These are phyloP conservation scores for Xiphorhynchus elegans DNA, from an alignment of 2,113 vertebrate species.

Conservation along the genomic window DNA sequence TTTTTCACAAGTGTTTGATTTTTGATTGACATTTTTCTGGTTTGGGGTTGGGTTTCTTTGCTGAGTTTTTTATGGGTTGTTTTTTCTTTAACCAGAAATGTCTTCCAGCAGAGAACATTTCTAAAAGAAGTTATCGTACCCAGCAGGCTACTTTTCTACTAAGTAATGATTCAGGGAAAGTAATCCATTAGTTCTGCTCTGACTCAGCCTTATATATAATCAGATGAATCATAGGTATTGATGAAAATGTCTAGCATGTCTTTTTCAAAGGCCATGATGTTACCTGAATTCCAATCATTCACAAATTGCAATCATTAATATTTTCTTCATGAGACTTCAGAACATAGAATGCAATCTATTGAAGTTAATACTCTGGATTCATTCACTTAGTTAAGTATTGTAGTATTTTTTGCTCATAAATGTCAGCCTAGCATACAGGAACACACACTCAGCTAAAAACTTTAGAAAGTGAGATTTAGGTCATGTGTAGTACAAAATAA, in stretches of 20 bases:
- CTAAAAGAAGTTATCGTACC: background rate
- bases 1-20: background rate
- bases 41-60: too few species aligned
- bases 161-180: background rate
- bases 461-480: background rate
- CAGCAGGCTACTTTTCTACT: background rate
- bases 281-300: background rate
- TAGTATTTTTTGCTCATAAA: background rate
- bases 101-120: background rate
- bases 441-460: background rate
- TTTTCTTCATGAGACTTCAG: background rate
- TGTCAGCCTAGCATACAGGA: background rate
- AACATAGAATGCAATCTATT: background rate
- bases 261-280: background rate
- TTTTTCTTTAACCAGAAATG: background rate
- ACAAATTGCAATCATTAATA: background rate
- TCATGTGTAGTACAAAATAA: background rate
- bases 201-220: background rate
- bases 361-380: background rate
- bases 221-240: background rate
- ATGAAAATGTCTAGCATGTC: background rate
- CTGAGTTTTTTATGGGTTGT: background rate
- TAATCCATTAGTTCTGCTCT: background rate
- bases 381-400: background rate
- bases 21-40: background rate